Percentiles rank a stretch among this genome's conserved stretches.
Evolutionary conservation across 2,797 vertebrate species (phyloP).

Genomic region (Rhincodon typus): DNA sequence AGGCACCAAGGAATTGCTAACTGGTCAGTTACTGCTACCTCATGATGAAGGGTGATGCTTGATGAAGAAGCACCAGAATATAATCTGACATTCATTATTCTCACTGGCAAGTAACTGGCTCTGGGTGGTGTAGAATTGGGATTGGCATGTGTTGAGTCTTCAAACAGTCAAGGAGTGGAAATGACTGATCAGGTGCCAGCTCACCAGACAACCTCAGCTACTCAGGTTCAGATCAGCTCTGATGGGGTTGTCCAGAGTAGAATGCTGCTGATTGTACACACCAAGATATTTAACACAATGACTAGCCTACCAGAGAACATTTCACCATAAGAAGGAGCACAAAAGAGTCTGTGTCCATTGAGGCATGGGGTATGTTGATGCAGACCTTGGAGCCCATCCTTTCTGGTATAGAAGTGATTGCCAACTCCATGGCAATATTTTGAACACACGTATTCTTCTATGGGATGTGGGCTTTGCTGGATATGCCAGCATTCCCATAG

Average conservation of each 20-base stretch:
- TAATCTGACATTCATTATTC: neutral
- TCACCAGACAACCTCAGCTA: neutral
- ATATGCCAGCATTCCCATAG: too few relatives aligned
- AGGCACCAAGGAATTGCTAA: too few relatives aligned
- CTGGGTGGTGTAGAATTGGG: too few relatives aligned
- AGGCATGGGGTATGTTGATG: neutral
- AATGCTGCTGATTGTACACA: neutral
- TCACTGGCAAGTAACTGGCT: too few relatives aligned
- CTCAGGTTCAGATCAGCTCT: neutral
- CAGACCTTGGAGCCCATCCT: neutral
- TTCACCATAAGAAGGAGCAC: neutral
- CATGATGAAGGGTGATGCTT: too few relatives aligned
- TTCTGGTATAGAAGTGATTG: neutral
- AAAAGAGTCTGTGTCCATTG: neutral
- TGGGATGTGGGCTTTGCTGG: too few relatives aligned
- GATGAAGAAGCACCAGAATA: too few relatives aligned
- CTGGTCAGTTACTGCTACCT: too few relatives aligned
- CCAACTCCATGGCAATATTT: neutral
- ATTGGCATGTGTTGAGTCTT: neutral
- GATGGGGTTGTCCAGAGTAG: neutral
- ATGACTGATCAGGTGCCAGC: neutral
- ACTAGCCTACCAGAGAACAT: neutral
- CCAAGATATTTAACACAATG: neutral
- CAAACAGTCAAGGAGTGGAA: neutral
- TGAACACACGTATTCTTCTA: too few relatives aligned